Percentiles rank a stretch among this genome's conserved stretches.
These are phyloP conservation scores for Cataglyphis hispanica DNA, from an alignment of 1,140 invertebrate species.

Conservation along the genomic window DNA sequence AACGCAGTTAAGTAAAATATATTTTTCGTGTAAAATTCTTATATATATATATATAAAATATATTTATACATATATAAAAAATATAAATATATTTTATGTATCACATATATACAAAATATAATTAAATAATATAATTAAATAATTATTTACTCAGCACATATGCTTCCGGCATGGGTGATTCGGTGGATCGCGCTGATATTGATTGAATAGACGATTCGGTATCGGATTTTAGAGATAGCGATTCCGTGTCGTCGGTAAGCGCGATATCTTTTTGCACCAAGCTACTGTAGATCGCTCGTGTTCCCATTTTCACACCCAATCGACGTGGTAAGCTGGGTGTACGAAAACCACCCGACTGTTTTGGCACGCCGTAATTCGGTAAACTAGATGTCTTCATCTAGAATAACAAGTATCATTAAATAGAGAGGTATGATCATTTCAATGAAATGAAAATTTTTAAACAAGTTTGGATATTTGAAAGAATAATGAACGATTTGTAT, in stretches of 20 bases:
- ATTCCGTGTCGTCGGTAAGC: constrained; percentile 83
- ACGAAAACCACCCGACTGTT: constrained; percentile 78
- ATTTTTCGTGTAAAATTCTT: neutral
- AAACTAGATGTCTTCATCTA: constrained; percentile 84
- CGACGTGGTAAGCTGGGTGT: constrained; percentile 88
- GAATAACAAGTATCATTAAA: constrained; percentile 4
- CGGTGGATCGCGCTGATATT: constrained; percentile 80
- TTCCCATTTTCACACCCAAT: constrained; percentile 91
- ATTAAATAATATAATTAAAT: neutral
- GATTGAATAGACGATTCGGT: constrained; percentile 83
- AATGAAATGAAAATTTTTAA: neutral
- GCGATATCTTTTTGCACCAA: constrained; percentile 79
- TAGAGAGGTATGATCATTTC: neutral
- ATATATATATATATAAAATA: neutral
- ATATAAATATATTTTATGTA: neutral
- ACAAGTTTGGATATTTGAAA: neutral
- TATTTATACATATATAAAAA: neutral
- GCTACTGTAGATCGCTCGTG: constrained; percentile 88
- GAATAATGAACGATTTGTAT: neutral
- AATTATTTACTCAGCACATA: constrained; percentile 85
- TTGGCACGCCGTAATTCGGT: constrained; percentile 82
- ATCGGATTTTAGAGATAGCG: constrained; percentile 83
- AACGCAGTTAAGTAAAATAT: constrained; percentile 41
- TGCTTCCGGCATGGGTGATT: constrained; percentile 85
- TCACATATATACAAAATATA: neutral